Percentiles rank a stretch among this genome's conserved stretches.
phyloP scores from a whole-genome alignment of 1,140 invertebrate genomes.

The Lepidurus couesii region DNA sequence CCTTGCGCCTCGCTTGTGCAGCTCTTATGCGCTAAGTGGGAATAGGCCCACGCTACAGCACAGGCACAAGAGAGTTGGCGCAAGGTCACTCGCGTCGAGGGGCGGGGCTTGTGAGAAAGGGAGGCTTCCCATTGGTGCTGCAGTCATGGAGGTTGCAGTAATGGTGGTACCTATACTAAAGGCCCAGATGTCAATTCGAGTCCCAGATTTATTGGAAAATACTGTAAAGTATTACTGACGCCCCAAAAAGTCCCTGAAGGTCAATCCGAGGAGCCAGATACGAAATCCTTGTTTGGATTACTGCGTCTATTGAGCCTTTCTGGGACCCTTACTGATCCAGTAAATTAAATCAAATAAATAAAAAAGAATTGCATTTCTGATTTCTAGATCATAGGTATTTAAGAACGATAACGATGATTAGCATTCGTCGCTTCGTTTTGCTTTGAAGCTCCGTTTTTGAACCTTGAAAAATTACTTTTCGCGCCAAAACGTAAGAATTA shows the following conservation, averaged over 20 bases:
- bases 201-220: conserved; percentile 23
- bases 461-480: conserved; percentile 26
- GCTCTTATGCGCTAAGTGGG: too few relatives aligned
- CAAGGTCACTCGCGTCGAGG: too few relatives aligned
- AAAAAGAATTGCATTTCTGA: not conserved
- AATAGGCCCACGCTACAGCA: too few relatives aligned
- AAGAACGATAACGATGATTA: not conserved
- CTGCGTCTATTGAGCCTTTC: conserved; percentile 19
- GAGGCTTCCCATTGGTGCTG: too few relatives aligned
- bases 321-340: not conserved
- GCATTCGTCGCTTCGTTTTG: not conserved
- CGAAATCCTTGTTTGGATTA: not conserved
- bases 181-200: not conserved
- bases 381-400: not conserved
- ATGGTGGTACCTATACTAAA: not conserved
- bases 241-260: not conserved
- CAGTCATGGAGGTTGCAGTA: too few relatives aligned
- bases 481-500: not conserved
- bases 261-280: not conserved
- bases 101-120: too few relatives aligned
- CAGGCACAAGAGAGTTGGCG: too few relatives aligned
- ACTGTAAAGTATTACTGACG: conserved; percentile 27
- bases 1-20: too few relatives aligned
- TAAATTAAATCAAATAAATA: not conserved
- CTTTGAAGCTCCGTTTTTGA: conserved; percentile 27